A percentile compares a stretch with the other conserved stretches of the same genome.
Evolutionary conservation across 2,797 vertebrate genomes (phyloP).

Genomic region (Stomatorhinus walkeri): DNA sequence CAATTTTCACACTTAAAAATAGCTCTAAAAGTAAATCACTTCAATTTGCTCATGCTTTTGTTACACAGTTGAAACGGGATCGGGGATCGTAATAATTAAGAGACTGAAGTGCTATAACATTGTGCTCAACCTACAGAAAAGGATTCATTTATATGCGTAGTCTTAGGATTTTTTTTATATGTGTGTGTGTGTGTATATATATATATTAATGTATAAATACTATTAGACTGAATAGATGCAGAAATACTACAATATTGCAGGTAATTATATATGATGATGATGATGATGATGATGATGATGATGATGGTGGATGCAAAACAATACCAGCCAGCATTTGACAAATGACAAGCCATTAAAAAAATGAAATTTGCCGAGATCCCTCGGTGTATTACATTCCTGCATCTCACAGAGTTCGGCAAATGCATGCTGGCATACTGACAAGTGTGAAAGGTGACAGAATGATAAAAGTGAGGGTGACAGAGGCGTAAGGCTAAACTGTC

Average conservation of each 20-base stretch:
- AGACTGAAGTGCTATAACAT: neutral
- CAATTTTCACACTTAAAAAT: slow-evolving; percentile 21
- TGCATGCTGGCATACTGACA: neutral
- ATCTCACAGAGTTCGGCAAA: neutral
- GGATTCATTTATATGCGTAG: neutral
- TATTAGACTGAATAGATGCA: neutral
- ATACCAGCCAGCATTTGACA: neutral
- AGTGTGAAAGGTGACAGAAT: neutral
- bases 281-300: neutral
- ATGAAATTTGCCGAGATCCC: neutral
- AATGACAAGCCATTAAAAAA: neutral
- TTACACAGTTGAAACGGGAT: slow-evolving; percentile 4
- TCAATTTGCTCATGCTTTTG: slow-evolving; percentile 9
- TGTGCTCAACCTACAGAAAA: neutral
- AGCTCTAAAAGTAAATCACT: slow-evolving; percentile 12
- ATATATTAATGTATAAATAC: neutral
- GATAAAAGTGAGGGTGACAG: neutral
- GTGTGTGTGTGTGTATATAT: neutral
- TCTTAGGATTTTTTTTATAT: neutral
- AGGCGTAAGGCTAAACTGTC: neutral
- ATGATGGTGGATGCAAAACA: neutral
- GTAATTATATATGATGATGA: neutral
- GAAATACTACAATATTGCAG: neutral
- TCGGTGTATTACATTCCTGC: neutral
- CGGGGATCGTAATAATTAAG: neutral